Evolutionary conservation across 2,888 invertebrate species (phyloP).

Genomic region (Ganaspis brasiliensis): DNA sequence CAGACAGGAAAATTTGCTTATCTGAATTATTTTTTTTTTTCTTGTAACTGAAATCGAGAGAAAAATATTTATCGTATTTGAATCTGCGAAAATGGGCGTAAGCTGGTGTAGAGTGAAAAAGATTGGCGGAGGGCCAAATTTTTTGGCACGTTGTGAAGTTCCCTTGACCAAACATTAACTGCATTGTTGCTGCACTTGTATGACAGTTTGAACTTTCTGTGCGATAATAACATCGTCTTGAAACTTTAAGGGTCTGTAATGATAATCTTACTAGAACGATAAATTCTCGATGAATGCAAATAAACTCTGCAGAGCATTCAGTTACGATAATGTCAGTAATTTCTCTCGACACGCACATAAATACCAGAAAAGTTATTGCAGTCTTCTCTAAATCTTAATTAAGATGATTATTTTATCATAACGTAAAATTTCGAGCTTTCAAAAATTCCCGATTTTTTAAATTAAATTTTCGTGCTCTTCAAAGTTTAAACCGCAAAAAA

Average conservation of each 20-base stretch:
- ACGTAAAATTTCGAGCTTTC: background rate
- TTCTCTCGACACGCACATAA: conserved; percentile 32
- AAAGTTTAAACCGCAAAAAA: too few species aligned
- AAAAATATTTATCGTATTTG: conserved; percentile 20
- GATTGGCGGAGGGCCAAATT: conserved; percentile 5
- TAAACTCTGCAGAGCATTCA: conserved; percentile 32
- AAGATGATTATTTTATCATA: background rate
- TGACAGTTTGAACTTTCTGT: background rate
- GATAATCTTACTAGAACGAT: conserved; percentile 14
- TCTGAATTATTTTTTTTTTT: too few species aligned
- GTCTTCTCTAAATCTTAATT: background rate
- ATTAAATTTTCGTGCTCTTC: too few species aligned
- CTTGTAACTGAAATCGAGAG: background rate
- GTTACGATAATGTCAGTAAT: conserved; percentile 41
- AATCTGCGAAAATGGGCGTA: background rate
- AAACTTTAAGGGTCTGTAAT: conserved; percentile 2
- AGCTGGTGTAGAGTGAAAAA: background rate
- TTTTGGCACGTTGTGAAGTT: conserved; percentile 21
- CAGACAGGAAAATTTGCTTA: too few species aligned
- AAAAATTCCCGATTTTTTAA: background rate
- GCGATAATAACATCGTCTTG: background rate
- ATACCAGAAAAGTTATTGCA: conserved; percentile 25
- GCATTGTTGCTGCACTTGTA: conserved; percentile 8
- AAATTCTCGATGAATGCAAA: conserved; percentile 21
- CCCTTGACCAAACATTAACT: conserved; percentile 30